phyloP scores from a whole-genome alignment of 1,140 invertebrate genomes.

The Ruditapes philippinarum region DNA sequence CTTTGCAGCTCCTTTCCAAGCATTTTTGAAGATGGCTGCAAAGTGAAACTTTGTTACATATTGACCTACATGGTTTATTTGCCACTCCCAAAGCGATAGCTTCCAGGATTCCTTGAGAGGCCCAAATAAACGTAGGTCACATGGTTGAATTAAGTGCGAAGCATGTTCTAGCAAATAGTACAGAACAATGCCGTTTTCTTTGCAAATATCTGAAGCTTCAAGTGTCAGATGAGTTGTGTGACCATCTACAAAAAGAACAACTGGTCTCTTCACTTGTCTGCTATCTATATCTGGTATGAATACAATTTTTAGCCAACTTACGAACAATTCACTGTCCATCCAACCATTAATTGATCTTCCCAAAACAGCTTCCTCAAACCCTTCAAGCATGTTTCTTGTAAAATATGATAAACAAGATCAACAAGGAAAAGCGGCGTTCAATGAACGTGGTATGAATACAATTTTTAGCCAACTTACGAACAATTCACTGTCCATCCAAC shows the following conservation, averaged over 20 bases:
- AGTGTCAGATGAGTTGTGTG: constrained; percentile 51
- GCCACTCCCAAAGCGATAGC: not conserved
- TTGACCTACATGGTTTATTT: constrained; percentile 40
- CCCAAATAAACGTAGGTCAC: constrained; percentile 19
- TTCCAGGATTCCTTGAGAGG: constrained; percentile 25
- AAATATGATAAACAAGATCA: constrained; percentile 5
- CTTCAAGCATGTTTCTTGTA: constrained; percentile 8
- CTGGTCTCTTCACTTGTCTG: constrained; percentile 17
- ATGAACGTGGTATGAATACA: constrained; percentile 43
- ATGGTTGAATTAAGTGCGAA: constrained; percentile 42
- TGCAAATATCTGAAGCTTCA: constrained; percentile 30
- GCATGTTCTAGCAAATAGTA: constrained; percentile 57
- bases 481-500: constrained; percentile 8
- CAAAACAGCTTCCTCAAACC: constrained; percentile 47
- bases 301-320: constrained; percentile 10
- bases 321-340: constrained; percentile 33
- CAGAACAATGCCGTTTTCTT: constrained; percentile 45
- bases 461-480: not conserved
- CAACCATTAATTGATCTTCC: not conserved
- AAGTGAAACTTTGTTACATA: constrained; percentile 38
- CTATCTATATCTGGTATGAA: constrained; percentile 36
- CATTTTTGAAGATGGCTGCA: constrained; percentile 43
- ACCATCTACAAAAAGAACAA: constrained; percentile 52
- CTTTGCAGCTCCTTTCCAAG: constrained; percentile 17
- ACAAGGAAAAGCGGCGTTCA: too few relatives aligned